Evolutionary conservation across 35 echinoderm and acorn worm genomes (phyloP).

Genomic region (Diadema setosum): DNA sequence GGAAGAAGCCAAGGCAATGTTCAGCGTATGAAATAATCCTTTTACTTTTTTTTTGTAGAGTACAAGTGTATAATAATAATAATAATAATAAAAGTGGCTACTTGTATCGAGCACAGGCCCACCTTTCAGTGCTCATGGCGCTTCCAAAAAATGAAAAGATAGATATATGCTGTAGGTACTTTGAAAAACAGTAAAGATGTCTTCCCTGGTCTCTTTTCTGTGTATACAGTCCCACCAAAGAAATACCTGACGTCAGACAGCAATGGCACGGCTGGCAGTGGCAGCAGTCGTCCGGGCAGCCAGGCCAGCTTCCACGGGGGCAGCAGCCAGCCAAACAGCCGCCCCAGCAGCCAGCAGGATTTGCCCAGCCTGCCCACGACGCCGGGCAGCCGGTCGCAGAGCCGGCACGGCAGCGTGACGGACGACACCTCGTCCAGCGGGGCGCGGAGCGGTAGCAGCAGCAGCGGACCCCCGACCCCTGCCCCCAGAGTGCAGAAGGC

Average conservation of each 20-base stretch:
- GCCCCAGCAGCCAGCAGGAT: constrained; percentile 32
- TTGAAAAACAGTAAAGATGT: no score
- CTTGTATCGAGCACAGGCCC: no score
- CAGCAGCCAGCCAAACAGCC: constrained; percentile 50
- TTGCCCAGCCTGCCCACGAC: background rate
- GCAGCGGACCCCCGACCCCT: constrained; percentile 32
- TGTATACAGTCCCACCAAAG: constrained; percentile 41
- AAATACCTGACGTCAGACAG: constrained; percentile 35
- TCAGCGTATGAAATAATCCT: no score
- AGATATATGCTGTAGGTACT: no score
- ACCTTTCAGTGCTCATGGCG: no score
- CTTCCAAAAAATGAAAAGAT: no score
- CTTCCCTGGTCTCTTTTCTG: background rate
- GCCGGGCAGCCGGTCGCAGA: constrained; percentile 13
- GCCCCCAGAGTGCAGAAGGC: constrained; percentile 48
- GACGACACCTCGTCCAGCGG: constrained; percentile 15
- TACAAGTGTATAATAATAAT: no score
- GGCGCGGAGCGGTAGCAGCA: constrained; percentile 4
- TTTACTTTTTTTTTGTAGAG: no score
- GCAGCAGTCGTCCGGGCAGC: background rate
- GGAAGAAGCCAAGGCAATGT: no score
- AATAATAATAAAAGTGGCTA: no score
- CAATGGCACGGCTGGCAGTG: constrained; percentile 12
- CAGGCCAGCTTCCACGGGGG: constrained; percentile 16
- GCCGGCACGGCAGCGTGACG: constrained; percentile 19